These are phyloP conservation scores for Merops nubicus DNA, from an alignment of 2,113 vertebrate species.

Conservation along the genomic window DNA sequence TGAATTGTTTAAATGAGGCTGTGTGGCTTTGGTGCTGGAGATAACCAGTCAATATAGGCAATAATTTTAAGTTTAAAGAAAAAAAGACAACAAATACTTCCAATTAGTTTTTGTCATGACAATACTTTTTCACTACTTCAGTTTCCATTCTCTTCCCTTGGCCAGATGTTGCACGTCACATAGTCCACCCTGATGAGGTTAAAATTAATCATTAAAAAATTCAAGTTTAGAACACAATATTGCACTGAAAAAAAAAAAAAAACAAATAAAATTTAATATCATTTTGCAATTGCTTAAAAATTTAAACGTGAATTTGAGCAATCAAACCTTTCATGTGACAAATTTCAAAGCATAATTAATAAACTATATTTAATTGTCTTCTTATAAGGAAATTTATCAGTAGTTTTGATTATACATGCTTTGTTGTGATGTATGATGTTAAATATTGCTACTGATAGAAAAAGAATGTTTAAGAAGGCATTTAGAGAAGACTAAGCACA, in stretches of 20 bases:
- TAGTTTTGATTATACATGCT: not conserved
- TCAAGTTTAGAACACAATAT: not conserved
- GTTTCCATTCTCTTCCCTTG: not conserved
- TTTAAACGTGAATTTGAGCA: not conserved
- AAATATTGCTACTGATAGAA: not conserved
- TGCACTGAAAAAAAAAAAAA: not conserved
- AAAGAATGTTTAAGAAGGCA: not conserved
- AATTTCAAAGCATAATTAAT: conserved; percentile 27
- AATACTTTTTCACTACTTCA: not conserved
- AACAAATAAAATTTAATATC: not conserved
- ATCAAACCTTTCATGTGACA: not conserved
- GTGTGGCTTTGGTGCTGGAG: not conserved
- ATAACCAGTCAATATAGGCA: not conserved
- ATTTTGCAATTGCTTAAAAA: conserved; percentile 1
- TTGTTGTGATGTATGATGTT: not conserved
- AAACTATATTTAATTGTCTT: not conserved
- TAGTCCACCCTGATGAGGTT: not conserved
- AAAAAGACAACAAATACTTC: not conserved
- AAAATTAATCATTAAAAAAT: not conserved
- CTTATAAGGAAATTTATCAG: conserved; percentile 36
- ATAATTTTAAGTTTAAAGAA: not conserved
- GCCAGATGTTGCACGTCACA: not conserved
- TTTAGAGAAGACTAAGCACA: not conserved
- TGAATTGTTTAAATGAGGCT: not conserved
- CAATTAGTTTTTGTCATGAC: not conserved